phyloP scores from a whole-genome alignment of 2,113 vertebrate species.

The Phyllostomus discolor region DNA sequence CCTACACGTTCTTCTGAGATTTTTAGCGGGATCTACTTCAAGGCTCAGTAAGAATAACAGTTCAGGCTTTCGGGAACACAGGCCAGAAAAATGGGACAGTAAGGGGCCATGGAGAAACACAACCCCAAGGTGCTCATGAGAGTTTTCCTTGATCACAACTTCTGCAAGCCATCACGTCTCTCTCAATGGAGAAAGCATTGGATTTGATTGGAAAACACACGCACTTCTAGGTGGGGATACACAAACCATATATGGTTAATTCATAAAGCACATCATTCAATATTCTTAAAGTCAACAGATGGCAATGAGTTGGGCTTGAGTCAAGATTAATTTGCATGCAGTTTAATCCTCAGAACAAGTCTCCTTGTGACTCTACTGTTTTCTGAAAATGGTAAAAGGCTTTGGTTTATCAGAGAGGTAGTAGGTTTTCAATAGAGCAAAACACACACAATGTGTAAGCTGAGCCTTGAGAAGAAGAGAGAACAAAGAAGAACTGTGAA shows the following conservation, averaged over 20 bases:
- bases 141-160: background rate
- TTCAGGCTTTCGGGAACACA: background rate
- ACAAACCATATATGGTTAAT: background rate
- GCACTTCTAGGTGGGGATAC: background rate
- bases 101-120: background rate
- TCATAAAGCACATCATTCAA: background rate
- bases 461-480: background rate
- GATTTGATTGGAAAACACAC: background rate
- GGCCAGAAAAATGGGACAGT: background rate
- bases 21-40: background rate
- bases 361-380: background rate
- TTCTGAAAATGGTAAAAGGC: background rate
- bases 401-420: background rate
- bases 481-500: background rate
- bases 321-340: background rate
- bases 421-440: background rate
- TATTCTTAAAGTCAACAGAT: background rate
- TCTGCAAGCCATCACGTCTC: background rate
- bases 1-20: background rate
- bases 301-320: background rate
- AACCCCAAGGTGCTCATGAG: background rate
- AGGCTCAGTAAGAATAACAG: background rate
- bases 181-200: background rate
- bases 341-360: background rate
- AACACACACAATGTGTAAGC: background rate